phyloP scores from a whole-genome alignment of 2,113 vertebrate genomes.

The Labeo catla region DNA sequence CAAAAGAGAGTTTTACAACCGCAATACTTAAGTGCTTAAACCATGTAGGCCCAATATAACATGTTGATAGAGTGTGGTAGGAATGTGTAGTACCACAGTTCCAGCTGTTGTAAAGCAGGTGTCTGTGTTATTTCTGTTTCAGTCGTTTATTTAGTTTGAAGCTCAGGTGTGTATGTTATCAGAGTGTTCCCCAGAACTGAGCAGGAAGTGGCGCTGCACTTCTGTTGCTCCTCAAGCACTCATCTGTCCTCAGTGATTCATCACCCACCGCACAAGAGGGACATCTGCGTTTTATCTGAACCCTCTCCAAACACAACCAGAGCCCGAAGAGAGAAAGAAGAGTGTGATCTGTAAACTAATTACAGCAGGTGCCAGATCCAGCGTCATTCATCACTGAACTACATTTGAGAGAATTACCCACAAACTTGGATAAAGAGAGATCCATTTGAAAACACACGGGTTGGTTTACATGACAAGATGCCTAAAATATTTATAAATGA shows the following conservation, averaged over 20 bases:
- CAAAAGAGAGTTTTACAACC: too few species aligned
- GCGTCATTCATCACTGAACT: background rate
- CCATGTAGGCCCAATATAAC: background rate
- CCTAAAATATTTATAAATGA: background rate
- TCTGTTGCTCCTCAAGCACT: background rate
- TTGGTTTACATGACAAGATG: background rate
- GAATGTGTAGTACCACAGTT: background rate
- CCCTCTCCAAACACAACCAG: constrained; percentile 24
- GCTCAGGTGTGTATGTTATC: constrained; percentile 14
- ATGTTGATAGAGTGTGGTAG: background rate
- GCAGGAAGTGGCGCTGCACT: background rate
- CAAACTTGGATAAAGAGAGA: background rate
- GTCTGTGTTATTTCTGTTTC: background rate
- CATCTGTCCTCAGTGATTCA: constrained; percentile 14
- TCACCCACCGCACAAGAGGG: background rate
- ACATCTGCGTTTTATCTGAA: constrained; percentile 42
- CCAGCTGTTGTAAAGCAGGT: background rate
- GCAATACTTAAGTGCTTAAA: background rate
- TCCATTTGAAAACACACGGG: background rate
- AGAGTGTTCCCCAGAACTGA: background rate
- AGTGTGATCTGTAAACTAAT: constrained; percentile 8
- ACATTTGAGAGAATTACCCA: background rate
- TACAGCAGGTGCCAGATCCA: constrained; percentile 7
- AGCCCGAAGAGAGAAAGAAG: constrained; percentile 1
- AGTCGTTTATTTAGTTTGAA: background rate